Conservation (phyloP, 2,797 vertebrate genomes). For the Centropyge bicolor region DNA sequence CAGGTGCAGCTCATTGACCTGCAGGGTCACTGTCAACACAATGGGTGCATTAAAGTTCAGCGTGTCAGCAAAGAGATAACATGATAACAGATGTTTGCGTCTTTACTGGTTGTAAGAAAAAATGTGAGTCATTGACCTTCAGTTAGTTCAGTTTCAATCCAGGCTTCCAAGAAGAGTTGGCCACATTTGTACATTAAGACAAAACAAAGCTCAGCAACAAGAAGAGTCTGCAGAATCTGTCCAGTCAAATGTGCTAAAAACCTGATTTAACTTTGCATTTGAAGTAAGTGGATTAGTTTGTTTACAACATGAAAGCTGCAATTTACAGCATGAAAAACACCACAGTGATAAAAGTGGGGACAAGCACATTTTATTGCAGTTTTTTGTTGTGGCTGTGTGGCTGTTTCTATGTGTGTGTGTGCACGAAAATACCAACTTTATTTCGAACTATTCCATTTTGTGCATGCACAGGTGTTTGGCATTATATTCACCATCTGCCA, state of each 20-base stretch:
- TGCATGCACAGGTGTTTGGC: constrained; percentile 90
- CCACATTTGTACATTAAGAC: background rate
- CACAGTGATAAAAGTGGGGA: background rate
- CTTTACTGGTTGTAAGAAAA: background rate
- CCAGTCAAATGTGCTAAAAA: background rate
- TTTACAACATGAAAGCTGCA: background rate
- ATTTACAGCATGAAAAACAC: background rate
- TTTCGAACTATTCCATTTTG: constrained; percentile 21
- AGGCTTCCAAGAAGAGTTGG: background rate
- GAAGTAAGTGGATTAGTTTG: background rate
- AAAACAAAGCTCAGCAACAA: background rate
- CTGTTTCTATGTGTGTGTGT: background rate
- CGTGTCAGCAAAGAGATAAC: background rate
- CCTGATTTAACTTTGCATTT: constrained; percentile 1
- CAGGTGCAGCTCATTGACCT: constrained; percentile 84
- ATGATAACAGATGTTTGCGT: background rate
- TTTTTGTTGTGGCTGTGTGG: background rate
- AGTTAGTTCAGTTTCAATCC: background rate
- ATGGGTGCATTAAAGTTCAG: background rate
- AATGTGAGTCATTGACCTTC: background rate
- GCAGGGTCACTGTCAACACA: background rate
- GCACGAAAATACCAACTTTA: background rate
- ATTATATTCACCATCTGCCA: constrained; percentile 95
- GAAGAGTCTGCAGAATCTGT: background rate
- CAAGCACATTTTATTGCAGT: background rate